These are phyloP conservation scores for Anguilla anguilla DNA, from an alignment of 2,797 vertebrate species.

Conservation along the genomic window DNA sequence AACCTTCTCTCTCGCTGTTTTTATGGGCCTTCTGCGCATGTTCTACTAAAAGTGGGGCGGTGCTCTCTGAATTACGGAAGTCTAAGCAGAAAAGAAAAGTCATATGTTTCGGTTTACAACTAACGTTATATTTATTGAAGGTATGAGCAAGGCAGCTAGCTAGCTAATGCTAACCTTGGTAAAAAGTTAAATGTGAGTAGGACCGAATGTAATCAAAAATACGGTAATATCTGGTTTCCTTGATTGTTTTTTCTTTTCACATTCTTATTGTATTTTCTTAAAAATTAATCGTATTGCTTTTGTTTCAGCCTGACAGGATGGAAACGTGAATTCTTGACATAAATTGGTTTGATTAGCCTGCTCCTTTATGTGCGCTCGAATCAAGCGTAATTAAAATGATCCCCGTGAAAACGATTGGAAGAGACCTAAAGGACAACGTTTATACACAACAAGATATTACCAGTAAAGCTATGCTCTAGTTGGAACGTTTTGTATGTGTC, in stretches of 20 bases:
- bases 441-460: not conserved
- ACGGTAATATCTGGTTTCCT: not conserved
- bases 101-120: not conserved
- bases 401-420: not conserved
- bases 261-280: not conserved
- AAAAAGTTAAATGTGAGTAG: not conserved
- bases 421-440: not conserved
- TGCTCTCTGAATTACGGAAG: not conserved
- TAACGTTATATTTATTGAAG: not conserved
- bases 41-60: not conserved
- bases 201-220: not conserved
- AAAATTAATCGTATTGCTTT: not conserved
- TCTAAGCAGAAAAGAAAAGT: constrained; percentile 3
- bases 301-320: not conserved
- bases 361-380: not conserved
- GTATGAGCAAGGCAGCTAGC: not conserved
- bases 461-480: not conserved
- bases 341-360: not conserved
- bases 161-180: not conserved
- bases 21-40: not conserved
- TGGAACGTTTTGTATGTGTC: not conserved
- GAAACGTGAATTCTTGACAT: not conserved
- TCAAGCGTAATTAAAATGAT: not conserved
- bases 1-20: not conserved
- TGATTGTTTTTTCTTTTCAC: not conserved